phyloP scores from a whole-genome alignment of 64 coral and sea anemone species.

The Astreopora myriophthalma region DNA sequence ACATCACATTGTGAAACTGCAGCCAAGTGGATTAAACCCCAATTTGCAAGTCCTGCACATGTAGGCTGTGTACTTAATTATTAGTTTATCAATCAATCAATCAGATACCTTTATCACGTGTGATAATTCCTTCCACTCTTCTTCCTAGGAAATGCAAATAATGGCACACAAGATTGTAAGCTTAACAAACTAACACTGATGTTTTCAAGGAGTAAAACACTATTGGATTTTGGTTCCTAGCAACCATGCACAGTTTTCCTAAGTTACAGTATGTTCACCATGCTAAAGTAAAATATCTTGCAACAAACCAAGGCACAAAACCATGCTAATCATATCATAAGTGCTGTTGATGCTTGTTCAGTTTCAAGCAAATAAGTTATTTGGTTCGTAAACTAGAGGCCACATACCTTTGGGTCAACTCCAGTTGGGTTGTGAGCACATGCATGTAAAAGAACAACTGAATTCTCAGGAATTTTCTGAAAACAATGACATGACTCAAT shows the following conservation, averaged over 20 bases:
- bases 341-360: neutral
- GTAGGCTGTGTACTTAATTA: too few species aligned
- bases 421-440: constrained; percentile 99
- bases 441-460: constrained; percentile 84
- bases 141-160: constrained; percentile 51
- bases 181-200: neutral
- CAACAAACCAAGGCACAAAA: too few species aligned
- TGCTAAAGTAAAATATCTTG: too few species aligned
- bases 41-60: too few species aligned
- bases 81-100: neutral
- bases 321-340: too few species aligned
- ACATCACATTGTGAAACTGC: too few species aligned
- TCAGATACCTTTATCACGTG: constrained; percentile 76
- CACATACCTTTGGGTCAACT: constrained; percentile 92
- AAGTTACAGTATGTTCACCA: too few species aligned
- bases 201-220: neutral
- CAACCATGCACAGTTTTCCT: too few species aligned
- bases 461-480: constrained; percentile 93
- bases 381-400: neutral
- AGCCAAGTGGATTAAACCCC: neutral
- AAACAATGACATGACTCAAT: neutral
- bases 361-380: neutral
- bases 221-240: neutral
- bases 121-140: constrained; percentile 96
- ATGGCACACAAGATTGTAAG: neutral